Evolutionary conservation across 2,113 vertebrate genomes (phyloP).

Genomic region (Notechis scutatus): DNA sequence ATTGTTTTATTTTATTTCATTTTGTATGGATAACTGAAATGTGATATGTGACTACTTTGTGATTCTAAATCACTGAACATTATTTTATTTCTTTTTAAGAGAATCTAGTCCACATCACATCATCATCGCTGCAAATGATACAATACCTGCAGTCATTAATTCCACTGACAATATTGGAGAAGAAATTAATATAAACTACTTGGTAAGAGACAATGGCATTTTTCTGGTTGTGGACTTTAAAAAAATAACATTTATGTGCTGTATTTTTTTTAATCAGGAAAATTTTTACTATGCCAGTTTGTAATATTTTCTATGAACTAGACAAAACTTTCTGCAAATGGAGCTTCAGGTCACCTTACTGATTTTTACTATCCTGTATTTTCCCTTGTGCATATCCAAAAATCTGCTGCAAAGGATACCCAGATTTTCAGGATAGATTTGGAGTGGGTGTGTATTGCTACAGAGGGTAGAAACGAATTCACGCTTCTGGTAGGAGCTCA

Average conservation of each 20-base stretch:
- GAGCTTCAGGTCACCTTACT: background rate
- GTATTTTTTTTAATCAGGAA: background rate
- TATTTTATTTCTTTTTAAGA: conserved; percentile 16
- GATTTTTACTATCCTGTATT: background rate
- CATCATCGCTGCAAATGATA: conserved; percentile 79
- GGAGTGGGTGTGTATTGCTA: background rate
- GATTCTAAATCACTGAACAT: background rate
- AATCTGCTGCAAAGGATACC: background rate
- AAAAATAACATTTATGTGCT: background rate
- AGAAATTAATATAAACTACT: conserved; percentile 84
- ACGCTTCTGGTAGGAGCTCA: background rate
- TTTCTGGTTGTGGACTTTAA: background rate
- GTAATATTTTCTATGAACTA: background rate
- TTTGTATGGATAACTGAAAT: background rate
- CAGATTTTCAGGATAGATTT: background rate
- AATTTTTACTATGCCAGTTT: background rate
- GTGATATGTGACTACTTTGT: background rate
- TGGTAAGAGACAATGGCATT: conserved; percentile 72
- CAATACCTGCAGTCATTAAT: conserved; percentile 72
- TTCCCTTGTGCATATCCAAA: background rate
- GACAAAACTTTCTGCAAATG: background rate
- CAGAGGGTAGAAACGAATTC: background rate
- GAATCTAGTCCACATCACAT: conserved; percentile 71
- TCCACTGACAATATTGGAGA: conserved; percentile 82
- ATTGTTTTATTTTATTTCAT: background rate